Percentiles rank a stretch among this genome's conserved stretches.
These are phyloP conservation scores for Alfaro cultratus DNA, from an alignment of 2,797 vertebrate species.

Conservation along the genomic window DNA sequence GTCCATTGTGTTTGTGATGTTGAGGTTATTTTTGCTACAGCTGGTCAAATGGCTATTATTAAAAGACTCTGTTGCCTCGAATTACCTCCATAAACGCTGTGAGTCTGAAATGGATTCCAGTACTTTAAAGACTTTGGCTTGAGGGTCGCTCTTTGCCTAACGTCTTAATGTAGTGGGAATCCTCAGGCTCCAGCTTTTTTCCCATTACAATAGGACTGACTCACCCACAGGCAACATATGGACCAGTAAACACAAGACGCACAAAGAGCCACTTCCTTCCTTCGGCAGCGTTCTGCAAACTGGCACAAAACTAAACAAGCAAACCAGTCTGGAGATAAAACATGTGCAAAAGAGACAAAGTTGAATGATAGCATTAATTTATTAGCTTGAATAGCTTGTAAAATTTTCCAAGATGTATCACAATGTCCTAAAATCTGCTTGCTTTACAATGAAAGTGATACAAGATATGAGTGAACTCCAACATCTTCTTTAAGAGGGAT, in stretches of 20 bases:
- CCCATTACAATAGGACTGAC: conserved; percentile 44
- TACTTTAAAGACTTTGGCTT: conserved; percentile 52
- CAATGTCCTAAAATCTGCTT: background rate
- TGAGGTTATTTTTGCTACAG: conserved; percentile 42
- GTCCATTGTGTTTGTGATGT: conserved; percentile 16
- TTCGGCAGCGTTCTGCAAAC: background rate
- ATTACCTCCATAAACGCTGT: conserved; percentile 37
- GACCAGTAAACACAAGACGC: conserved; percentile 37
- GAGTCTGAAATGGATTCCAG: conserved; percentile 44
- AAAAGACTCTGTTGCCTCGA: conserved; percentile 43
- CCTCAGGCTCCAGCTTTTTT: conserved; percentile 27
- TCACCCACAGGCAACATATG: conserved; percentile 54
- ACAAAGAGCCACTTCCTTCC: conserved; percentile 12
- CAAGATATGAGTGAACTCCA: background rate
- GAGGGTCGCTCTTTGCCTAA: conserved; percentile 31
- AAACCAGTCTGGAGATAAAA: background rate
- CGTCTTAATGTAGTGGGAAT: conserved; percentile 10
- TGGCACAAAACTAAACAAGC: background rate
- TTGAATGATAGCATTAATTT: background rate
- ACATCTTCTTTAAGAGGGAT: background rate
- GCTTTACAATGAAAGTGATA: background rate
- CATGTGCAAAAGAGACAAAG: background rate
- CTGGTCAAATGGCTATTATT: conserved; percentile 33
- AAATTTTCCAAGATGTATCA: background rate
- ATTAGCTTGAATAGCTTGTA: background rate